A percentile compares a stretch with the other conserved stretches of the same genome.
Evolutionary conservation across 2,113 vertebrate genomes (phyloP).

Genomic region (Potamarius usumacintae): DNA sequence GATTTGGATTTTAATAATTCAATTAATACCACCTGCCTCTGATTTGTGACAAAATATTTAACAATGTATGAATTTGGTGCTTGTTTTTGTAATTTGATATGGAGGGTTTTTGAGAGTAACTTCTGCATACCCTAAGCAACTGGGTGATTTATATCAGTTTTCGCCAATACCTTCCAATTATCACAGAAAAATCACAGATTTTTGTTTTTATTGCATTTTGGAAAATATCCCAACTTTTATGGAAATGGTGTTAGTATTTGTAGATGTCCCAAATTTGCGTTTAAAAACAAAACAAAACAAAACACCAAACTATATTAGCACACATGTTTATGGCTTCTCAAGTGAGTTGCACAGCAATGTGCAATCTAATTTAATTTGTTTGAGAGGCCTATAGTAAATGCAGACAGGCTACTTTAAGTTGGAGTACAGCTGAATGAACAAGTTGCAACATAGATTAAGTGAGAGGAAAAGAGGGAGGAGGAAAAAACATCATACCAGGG

Average conservation of each 20-base stretch:
- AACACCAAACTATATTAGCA: neutral
- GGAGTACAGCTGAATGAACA: constrained; percentile 6
- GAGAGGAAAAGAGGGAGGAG: constrained; percentile 21
- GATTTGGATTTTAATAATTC: neutral
- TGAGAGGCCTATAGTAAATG: constrained; percentile 54
- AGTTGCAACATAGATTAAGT: constrained; percentile 20
- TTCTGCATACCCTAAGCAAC: neutral
- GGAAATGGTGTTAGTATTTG: neutral
- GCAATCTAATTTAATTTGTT: constrained; percentile 59
- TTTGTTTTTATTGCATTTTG: no score
- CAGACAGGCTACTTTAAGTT: constrained; percentile 41
- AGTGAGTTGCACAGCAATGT: neutral
- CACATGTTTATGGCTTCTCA: neutral
- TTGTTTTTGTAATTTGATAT: neutral
- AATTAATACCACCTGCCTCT: neutral
- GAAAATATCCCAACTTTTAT: no score
- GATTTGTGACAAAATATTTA: neutral
- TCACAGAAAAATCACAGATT: no score
- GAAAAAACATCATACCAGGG: constrained; percentile 33
- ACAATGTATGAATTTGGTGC: neutral
- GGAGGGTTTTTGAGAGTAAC: neutral
- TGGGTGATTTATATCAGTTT: neutral
- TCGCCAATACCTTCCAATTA: neutral
- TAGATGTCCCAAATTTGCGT: neutral
- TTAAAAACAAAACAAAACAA: no score